Conservation (phyloP, 2,888 invertebrate genomes). For the Mellilla xanthometata region DNA sequence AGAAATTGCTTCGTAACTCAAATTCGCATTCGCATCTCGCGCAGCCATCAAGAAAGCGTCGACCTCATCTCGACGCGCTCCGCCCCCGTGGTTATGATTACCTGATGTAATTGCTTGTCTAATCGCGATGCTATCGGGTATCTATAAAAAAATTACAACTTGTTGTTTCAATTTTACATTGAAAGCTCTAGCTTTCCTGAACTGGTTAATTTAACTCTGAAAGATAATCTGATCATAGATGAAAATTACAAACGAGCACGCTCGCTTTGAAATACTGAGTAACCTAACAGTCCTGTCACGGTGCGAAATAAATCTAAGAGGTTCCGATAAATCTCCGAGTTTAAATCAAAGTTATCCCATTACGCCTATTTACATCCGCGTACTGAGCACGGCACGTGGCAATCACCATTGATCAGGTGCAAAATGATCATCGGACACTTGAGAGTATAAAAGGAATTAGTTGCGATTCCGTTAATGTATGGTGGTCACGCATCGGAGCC, state of each 20-base stretch:
- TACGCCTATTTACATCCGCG: constrained; percentile 12
- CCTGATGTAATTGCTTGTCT: constrained; percentile 13
- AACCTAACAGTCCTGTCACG: background rate
- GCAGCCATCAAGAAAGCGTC: constrained; percentile 6
- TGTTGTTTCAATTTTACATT: background rate
- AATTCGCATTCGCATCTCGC: constrained; percentile 7
- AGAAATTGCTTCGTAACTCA: constrained; percentile 7
- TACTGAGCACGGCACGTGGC: constrained; percentile 10
- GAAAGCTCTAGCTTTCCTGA: background rate
- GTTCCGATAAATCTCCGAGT: constrained; percentile 1
- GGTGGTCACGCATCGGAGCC: constrained; percentile 39
- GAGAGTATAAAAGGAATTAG: constrained; percentile 23
- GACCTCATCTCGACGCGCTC: constrained; percentile 7
- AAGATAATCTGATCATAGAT: background rate
- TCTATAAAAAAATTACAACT: constrained; percentile 1
- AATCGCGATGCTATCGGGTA: constrained; percentile 10
- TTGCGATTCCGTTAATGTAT: constrained; percentile 28
- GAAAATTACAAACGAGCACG: background rate
- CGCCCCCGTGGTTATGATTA: constrained; percentile 11
- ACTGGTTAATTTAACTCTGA: background rate
- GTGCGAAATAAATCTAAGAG: background rate
- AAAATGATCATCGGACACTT: constrained; percentile 20
- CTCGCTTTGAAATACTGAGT: background rate
- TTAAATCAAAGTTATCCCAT: background rate
- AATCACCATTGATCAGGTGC: constrained; percentile 23